Evolutionary conservation across 2,797 vertebrate species (phyloP).

Genomic region (Helicolenus hilgendorfi): DNA sequence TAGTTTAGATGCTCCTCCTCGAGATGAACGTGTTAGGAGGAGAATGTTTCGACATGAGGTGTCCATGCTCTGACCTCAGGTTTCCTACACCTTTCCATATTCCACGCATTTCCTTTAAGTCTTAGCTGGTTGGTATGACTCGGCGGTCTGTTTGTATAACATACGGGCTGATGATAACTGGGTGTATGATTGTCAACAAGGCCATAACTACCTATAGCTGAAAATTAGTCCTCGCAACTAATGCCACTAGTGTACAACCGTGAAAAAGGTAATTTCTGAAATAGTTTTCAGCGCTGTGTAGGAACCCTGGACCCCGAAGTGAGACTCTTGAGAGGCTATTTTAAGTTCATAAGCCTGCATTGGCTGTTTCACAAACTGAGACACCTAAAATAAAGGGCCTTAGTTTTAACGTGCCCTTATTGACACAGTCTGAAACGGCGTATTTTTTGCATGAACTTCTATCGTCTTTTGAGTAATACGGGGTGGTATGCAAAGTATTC

Average conservation of each 20-base stretch:
- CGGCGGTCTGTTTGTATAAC: background rate
- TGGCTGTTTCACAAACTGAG: conserved; percentile 7
- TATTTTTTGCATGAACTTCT: background rate
- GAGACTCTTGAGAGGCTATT: background rate
- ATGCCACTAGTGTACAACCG: background rate
- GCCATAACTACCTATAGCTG: conserved; percentile 34
- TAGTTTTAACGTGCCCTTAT: background rate
- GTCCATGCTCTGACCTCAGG: background rate
- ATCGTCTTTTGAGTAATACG: background rate
- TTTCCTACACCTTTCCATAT: background rate
- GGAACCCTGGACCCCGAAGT: conserved; percentile 5
- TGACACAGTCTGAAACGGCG: background rate
- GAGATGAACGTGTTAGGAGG: conserved; percentile 14
- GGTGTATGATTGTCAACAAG: conserved; percentile 70
- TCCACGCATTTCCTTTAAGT: background rate
- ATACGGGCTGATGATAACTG: conserved; percentile 18
- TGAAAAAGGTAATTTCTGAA: background rate
- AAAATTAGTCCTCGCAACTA: background rate
- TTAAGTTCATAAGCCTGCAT: background rate
- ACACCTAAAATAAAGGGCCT: background rate
- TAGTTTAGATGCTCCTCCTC: conserved; percentile 61
- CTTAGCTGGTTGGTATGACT: background rate
- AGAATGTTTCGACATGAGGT: conserved; percentile 28
- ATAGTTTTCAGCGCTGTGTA: conserved; percentile 1
- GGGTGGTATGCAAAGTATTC: background rate